Evolutionary conservation across 2,888 invertebrate species (phyloP), one percentile per base, ranked within the genome.

Genomic region (Leptopilina myrica): DNA sequence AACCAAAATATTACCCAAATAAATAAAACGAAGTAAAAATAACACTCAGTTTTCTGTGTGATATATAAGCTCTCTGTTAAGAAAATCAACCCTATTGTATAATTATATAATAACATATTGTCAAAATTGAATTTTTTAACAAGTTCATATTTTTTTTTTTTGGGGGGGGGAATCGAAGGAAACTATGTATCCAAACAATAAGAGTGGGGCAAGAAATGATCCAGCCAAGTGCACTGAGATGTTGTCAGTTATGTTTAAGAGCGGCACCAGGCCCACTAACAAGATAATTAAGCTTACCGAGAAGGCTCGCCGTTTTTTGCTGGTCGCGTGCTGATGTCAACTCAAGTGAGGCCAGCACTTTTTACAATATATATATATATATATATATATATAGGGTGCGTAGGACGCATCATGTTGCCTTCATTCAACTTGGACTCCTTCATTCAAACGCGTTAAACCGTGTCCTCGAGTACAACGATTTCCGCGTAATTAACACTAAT

Each of bases 221-320:
- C 67, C 77, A 69, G 49, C 53, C 20, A 69, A 69, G 67, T 67
- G 20, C 15, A 69, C 46, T 20, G 20, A 62, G 59, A 69, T 80
- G 75, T 79, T 76, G 76, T 62, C 76, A 65, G 76, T 76, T 33
- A 67, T 64, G 62, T 69, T 80, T 80, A 69, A 77, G 67, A 69
- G 76, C 82, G 77, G 67, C 81, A 80, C 78, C 83, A 82, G 53
- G 79, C 79, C 79, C 77, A 78, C 87, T 88, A 88, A 87, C 88
- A 84, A 88, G 88, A 88, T 87, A 87, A 88, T 88, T 88, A 88
- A 87, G 86, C 85, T 81, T 86, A 85, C 88, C 83, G 76, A 86
- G 87, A 84, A 85, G 84, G 82, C 83, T 79, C 83, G 69, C 80
- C 81, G 83, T 84, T 87, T 87, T 87, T 88, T 87, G 82, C 84